phyloP scores from a whole-genome alignment of 2,113 vertebrate species.

The Gracilinanus agilis region DNA sequence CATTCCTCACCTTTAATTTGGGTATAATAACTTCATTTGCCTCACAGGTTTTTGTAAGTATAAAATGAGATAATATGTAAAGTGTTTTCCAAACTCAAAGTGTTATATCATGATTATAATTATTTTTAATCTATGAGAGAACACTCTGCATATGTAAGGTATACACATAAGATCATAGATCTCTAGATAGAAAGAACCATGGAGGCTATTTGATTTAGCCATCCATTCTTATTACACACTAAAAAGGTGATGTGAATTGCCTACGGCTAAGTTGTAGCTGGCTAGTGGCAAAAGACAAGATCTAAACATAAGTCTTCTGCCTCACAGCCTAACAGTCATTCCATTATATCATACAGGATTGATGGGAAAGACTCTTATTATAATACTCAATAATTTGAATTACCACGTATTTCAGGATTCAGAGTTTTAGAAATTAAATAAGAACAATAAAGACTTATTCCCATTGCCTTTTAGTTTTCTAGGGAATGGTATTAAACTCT shows the following conservation, averaged over 20 bases:
- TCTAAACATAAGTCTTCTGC: not conserved
- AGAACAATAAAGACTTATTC: not conserved
- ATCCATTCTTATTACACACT: not conserved
- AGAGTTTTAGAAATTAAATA: not conserved
- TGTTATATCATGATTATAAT: not conserved
- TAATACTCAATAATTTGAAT: not conserved
- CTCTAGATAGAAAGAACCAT: not conserved
- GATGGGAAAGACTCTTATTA: not conserved
- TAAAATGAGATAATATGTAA: not conserved
- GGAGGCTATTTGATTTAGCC: not conserved
- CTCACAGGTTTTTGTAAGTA: not conserved
- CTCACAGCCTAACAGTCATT: not conserved
- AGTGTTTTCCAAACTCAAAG: not conserved
- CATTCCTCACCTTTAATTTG: not conserved
- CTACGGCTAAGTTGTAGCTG: not conserved
- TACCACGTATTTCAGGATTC: not conserved
- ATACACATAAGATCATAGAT: not conserved
- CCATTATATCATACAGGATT: not conserved
- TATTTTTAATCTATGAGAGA: too few relatives aligned
- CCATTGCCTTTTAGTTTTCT: not conserved
- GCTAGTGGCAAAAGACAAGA: not conserved
- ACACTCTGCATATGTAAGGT: not conserved
- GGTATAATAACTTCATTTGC: not conserved
- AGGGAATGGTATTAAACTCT: not conserved
- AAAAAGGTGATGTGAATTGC: not conserved